Percentiles rank a stretch among this genome's conserved stretches.
Evolutionary conservation across 2,888 invertebrate species (phyloP).

Genomic region (Osmoderma eremita): DNA sequence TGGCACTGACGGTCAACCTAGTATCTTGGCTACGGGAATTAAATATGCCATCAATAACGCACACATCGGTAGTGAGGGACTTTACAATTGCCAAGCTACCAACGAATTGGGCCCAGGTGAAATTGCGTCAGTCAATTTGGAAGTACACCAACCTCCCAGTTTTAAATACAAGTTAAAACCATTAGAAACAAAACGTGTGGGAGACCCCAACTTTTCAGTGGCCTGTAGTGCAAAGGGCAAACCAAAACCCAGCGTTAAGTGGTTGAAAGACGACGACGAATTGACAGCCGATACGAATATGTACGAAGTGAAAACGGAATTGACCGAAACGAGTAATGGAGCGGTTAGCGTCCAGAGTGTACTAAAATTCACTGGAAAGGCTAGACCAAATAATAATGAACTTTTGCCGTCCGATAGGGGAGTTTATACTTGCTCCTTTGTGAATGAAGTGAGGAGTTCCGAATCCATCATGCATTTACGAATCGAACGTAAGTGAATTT

Average conservation of each 20-base stretch:
- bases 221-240: slow-evolving; percentile 90
- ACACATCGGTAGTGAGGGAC: slow-evolving; percentile 86
- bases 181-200: slow-evolving; percentile 81
- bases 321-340: slow-evolving; percentile 79
- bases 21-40: slow-evolving; percentile 80
- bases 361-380: slow-evolving; percentile 81
- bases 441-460: slow-evolving; percentile 88
- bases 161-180: slow-evolving; percentile 85
- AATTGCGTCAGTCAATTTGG: slow-evolving; percentile 82
- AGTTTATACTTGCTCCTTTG: slow-evolving; percentile 86
- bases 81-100: slow-evolving; percentile 89
- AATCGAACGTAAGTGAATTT: slow-evolving; percentile 80
- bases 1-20: slow-evolving; percentile 71
- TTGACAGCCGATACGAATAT: slow-evolving; percentile 80
- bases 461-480: slow-evolving; percentile 91
- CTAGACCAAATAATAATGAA: slow-evolving; percentile 79
- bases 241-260: slow-evolving; percentile 83
- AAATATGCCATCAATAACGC: slow-evolving; percentile 88
- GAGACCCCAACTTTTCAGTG: slow-evolving; percentile 81
- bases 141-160: slow-evolving; percentile 89
- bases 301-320: slow-evolving; percentile 84
- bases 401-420: slow-evolving; percentile 86
- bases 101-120: slow-evolving; percentile 91
- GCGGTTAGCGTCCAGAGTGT: slow-evolving; percentile 86
- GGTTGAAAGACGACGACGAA: slow-evolving; percentile 87